phyloP scores from a whole-genome alignment of 2,113 vertebrate genomes.

The Percina caprodes region DNA sequence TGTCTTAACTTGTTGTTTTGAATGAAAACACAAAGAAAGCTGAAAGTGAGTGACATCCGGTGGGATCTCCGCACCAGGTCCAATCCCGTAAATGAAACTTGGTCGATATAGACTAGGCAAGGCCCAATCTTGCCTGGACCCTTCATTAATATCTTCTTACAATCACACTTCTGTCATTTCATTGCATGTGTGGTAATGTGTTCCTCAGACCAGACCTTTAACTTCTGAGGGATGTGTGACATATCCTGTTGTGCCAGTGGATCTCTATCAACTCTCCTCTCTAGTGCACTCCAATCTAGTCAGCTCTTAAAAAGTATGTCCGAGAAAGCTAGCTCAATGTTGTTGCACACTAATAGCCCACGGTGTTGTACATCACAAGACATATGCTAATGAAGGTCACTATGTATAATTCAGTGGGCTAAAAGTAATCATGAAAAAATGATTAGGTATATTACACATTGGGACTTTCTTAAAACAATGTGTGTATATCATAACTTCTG shows the following conservation, averaged over 20 bases:
- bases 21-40: too few species aligned
- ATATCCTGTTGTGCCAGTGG: not conserved
- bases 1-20: too few species aligned
- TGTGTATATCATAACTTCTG: not conserved
- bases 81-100: too few species aligned
- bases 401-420: not conserved
- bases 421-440: not conserved
- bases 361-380: not conserved
- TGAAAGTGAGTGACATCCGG: too few species aligned
- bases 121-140: not conserved
- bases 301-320: not conserved
- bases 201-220: not conserved
- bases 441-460: not conserved
- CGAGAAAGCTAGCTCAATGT: not conserved
- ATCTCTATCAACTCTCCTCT: not conserved
- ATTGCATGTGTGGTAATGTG: not conserved
- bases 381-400: not conserved
- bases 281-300: not conserved
- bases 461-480: not conserved
- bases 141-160: not conserved
- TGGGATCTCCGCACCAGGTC: too few species aligned
- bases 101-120: too few species aligned
- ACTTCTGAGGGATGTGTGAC: not conserved
- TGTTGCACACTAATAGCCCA: not conserved
- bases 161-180: not conserved